Conservation (phyloP, 1,140 invertebrate genomes). For the Nylanderia fulva region DNA sequence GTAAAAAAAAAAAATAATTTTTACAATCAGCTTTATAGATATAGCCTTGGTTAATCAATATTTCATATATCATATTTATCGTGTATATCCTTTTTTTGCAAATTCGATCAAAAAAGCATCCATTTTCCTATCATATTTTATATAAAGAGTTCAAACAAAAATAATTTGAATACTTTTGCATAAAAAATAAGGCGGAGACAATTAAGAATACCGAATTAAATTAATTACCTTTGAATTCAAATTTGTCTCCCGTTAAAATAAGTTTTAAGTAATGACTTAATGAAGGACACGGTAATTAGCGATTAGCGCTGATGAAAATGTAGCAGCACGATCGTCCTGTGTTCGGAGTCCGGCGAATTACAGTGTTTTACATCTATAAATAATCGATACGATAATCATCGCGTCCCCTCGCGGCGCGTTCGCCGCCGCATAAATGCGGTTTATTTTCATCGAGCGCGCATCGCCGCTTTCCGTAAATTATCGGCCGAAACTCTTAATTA, state of each 20-base stretch:
- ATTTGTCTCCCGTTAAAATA: constrained; percentile 32
- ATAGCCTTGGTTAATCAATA: background rate
- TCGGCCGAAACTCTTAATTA: constrained; percentile 61
- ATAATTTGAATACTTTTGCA: background rate
- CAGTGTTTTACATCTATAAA: constrained; percentile 40
- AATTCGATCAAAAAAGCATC: background rate
- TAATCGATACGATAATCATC: constrained; percentile 59
- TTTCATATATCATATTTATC: constrained; percentile 5
- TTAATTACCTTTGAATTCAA: constrained; percentile 31
- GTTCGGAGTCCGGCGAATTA: constrained; percentile 34
- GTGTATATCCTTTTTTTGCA: background rate
- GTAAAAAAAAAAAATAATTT: constrained; percentile 50
- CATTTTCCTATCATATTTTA: constrained; percentile 12
- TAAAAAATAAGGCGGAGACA: background rate
- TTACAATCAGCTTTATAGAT: constrained; percentile 35
- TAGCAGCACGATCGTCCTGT: constrained; percentile 18
- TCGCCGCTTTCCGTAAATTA: constrained; percentile 45
- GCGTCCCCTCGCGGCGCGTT: background rate
- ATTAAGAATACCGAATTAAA: background rate
- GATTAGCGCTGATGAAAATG: constrained; percentile 45
- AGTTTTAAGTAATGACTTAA: constrained; percentile 49
- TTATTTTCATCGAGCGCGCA: constrained; percentile 44
- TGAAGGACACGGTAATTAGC: constrained; percentile 44
- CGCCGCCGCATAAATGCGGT: constrained; percentile 20
- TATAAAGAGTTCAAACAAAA: background rate